Base-by-base conservation (phyloP, 2,797 vertebrate species). In the Macrochelys suwanniensis region DNA sequence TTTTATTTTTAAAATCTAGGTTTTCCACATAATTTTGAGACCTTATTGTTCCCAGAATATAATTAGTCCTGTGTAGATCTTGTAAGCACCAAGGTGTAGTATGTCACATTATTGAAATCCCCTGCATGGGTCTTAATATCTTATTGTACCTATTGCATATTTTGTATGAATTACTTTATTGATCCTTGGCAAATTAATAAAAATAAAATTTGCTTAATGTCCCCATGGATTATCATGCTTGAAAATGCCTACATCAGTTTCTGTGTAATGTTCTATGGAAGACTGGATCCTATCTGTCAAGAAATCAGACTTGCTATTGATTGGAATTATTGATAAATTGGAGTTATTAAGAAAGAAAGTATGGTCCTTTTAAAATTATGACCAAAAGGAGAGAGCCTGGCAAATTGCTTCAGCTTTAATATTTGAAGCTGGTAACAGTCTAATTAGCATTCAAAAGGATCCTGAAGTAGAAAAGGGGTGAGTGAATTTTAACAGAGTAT, bases 381-480 rank as follows among this genome's bases (percentile, higher is more conserved):
- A 82, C 23, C 16, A 19, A 82, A 95, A 92, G 79, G 10, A 86
- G 2, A 54, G 1, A 5, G 10, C 19, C 15, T 91, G 53, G 84
- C 65, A 89, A n/a, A 15, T 84, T 86, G 31, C 51, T 94, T 79
- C 47, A 85, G 4, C 53, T 81, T 94, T 87, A 93, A 79, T 25
- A 85, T 76, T 57, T 87, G 65, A 96, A 92, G 89, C 82, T 56
- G 4, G 84, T 84, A 59, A 85, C 90, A 92, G 59, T 33, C 61
- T 95, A 95, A 97, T 89, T 96, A 92, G 49, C 84, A 94, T 96
- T 96, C 87, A 90, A 65, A 87, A 31, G 54, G 71, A 90, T 82
- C 56, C 31, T 47, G 26, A 84, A n/a, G 42, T 88, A 80, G 81
- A 84, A 92, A 80, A 87, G 15, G 51, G 68, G 89, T 93, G 71